phyloP scores from a whole-genome alignment of 2,888 invertebrate species.

The Aromia moschata region DNA sequence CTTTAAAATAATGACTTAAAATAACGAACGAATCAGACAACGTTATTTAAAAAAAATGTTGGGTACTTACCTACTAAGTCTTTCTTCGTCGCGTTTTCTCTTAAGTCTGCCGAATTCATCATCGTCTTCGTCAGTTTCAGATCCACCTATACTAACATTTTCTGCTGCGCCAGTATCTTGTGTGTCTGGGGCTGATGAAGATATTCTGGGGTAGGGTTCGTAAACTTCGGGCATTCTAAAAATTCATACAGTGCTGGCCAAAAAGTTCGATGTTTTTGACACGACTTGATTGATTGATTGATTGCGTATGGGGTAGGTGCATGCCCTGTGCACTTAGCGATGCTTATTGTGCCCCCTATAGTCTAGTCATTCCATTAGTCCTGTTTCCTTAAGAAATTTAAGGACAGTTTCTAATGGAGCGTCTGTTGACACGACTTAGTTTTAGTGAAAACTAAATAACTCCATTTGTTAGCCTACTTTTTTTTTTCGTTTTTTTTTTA shows the following conservation, averaged over 20 bases:
- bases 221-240: slow-evolving; percentile 38
- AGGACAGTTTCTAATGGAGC: too few relatives aligned
- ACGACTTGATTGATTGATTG: not conserved
- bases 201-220: slow-evolving; percentile 45
- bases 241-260: not conserved
- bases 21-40: too few relatives aligned
- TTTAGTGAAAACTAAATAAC: too few relatives aligned
- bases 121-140: slow-evolving; percentile 60
- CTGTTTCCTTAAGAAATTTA: too few relatives aligned
- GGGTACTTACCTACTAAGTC: slow-evolving; percentile 59
- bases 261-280: not conserved
- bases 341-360: too few relatives aligned
- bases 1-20: too few relatives aligned
- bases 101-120: slow-evolving; percentile 80
- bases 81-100: slow-evolving; percentile 73
- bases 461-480: too few relatives aligned
- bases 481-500: too few relatives aligned
- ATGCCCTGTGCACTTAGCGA: too few relatives aligned
- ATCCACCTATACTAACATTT: slow-evolving; percentile 60
- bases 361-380: too few relatives aligned
- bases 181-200: slow-evolving; percentile 45
- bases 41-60: too few relatives aligned
- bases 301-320: too few relatives aligned
- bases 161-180: slow-evolving; percentile 50
- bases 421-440: not conserved